Evolutionary conservation across 2,113 vertebrate genomes (phyloP), one percentile per base, ranked within the genome.

Genomic region (Apodemus speciosus): DNA sequence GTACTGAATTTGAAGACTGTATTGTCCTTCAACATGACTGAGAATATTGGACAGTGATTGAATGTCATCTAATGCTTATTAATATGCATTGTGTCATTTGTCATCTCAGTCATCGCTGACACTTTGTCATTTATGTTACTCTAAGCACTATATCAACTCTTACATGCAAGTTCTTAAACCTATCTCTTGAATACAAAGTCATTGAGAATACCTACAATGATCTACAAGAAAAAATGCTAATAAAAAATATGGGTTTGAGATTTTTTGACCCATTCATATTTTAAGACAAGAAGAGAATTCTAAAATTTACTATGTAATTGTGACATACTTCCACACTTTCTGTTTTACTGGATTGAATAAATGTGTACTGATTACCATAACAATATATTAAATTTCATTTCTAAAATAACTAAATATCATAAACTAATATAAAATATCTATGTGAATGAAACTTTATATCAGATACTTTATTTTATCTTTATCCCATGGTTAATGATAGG

Each of bases 51-150:
- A 95, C 97, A 98, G 95, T 97, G 97, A 97, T 94, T 98, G 97
- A 98, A 96, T 97, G 98, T 95, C 58, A 30, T 94, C 92, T 94
- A 30, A 69, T 1, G 0, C 89, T 97, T 97, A 96, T 97, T 97
- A 97, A 97, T 97, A 97, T 96, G 93, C 97, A 98, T 95, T 72
- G 92, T 98, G 97, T 98, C 95, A 97, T 98, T 98, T 98, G 93
- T 98, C 96, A 97, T 97, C 92, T 97, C 89, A 95, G 97, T 95
- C 95, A 97, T 95, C 77, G 84, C 93, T 98, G 97, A 97, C 97
- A 97, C 73, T 97, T 95, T 97, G 97, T 98, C 97, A 96, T 96
- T 98, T 96, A 92, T 94, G 90, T 94, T 96, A 96, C 96, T 96
- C 85, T 97, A 96, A 97, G 92, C 79, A 62, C 96, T 97, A 43